Conservation (phyloP, 2,888 invertebrate genomes). For the Junonia oenone region DNA sequence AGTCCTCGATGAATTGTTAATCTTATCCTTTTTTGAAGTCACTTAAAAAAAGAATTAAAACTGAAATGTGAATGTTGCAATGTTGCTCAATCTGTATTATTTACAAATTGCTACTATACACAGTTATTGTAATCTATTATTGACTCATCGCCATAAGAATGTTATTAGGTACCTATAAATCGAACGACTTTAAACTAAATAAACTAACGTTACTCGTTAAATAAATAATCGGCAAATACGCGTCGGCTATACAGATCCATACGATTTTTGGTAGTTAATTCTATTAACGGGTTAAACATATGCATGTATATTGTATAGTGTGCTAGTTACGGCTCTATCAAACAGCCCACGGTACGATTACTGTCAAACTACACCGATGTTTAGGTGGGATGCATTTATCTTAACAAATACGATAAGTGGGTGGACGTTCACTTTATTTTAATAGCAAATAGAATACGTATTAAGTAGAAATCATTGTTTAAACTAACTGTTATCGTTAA, state of each 20-base stretch:
- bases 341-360: conserved; percentile 25
- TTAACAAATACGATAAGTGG: conserved; percentile 21
- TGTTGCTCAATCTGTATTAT: too few relatives aligned
- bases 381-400: conserved; percentile 21
- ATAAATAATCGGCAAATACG: not conserved
- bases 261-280: conserved; percentile 12
- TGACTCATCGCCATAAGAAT: too few relatives aligned
- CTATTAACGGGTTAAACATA: conserved; percentile 10
- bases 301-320: conserved; percentile 1
- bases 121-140: too few relatives aligned
- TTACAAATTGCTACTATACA: too few relatives aligned
- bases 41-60: too few relatives aligned
- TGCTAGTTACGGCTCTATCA: conserved; percentile 19
- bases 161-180: too few relatives aligned
- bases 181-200: too few relatives aligned
- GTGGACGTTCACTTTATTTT: conserved; percentile 22
- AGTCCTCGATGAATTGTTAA: too few relatives aligned
- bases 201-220: too few relatives aligned
- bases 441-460: conserved; percentile 11
- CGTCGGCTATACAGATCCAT: not conserved
- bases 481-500: not conserved
- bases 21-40: too few relatives aligned
- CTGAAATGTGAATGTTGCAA: too few relatives aligned
- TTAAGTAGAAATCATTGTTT: conserved; percentile 5
- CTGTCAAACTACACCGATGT: conserved; percentile 24